Conservation (phyloP, 37 sponge, comb jelly and placozoan genomes). For the Dysidea cf. avara region DNA sequence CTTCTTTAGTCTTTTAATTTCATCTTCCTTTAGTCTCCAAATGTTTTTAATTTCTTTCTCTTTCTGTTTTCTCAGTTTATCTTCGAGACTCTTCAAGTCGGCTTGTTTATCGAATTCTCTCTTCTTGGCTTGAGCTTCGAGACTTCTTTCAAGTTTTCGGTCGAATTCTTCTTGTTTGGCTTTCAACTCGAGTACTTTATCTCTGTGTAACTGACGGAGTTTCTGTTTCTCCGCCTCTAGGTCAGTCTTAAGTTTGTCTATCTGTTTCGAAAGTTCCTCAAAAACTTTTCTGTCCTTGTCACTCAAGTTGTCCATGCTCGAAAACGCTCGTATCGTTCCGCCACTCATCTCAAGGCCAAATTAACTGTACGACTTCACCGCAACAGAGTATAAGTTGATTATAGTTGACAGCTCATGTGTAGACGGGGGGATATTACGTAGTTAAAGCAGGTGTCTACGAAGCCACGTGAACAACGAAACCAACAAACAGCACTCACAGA, state of each 20-base stretch:
- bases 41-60: conserved; percentile 39
- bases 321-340: too few relatives aligned
- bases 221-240: conserved; percentile 64
- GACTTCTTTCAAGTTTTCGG: conserved; percentile 23
- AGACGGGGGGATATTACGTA: too few relatives aligned
- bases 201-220: conserved; percentile 14
- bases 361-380: too few relatives aligned
- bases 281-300: neutral
- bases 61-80: conserved; percentile 42
- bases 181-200: conserved; percentile 41
- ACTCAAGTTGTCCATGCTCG: too few relatives aligned
- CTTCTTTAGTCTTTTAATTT: conserved; percentile 40
- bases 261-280: conserved; percentile 58
- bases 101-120: conserved; percentile 57
- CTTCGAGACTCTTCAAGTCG: conserved; percentile 59
- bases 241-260: conserved; percentile 36
- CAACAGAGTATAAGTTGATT: too few relatives aligned
- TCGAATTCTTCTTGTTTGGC: conserved; percentile 50
- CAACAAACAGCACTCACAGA: too few relatives aligned
- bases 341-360: too few relatives aligned
- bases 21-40: conserved; percentile 56
- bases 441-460: too few relatives aligned
- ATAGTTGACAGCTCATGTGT: too few relatives aligned
- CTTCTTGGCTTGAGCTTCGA: conserved; percentile 29
- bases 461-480: too few relatives aligned